Base-by-base conservation (phyloP, 1,140 invertebrate species). In the Drosophila navojoa region DNA sequence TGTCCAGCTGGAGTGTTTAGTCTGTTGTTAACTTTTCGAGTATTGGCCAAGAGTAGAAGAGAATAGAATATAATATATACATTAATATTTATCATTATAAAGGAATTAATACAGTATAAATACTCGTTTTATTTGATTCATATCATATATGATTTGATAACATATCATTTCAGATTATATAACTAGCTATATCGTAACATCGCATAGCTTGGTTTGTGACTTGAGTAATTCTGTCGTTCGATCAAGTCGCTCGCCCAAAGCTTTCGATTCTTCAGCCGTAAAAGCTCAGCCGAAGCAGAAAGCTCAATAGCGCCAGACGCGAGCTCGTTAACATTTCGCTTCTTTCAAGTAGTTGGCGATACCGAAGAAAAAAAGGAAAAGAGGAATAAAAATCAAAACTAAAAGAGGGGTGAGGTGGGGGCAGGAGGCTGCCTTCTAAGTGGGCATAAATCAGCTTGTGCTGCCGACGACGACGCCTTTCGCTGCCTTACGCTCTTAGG, bases 361-460 rank as follows among this genome's bases (percentile, higher is more conserved):
- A 15, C 25, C 27, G 1, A 29, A 29, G 27, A 1, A 22, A 22
- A 22, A 22, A 22, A 22, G 19, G 32, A 32, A 9, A 15, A 32
- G n/a, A n/a, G n/a, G n/a, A n/a, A n/a, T n/a, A 45, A 58, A 15
- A 10, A 47, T 35, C 22, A 16, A 53, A 5, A 13, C 47, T 38
- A 38, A 11, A 27, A 13, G 9, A 19, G 15, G 19, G 4, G 5
- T 6, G 27, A 1, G 54, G 13, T 0, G 27, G 29, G 15, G 4
- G 3, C 13, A 1, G 10, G 11, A 10, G 45, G 42, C 13, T 52
- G 35, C 10, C 42, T 52, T 58, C 63, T 25, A 55, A 49, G 25
- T 25, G 38, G 22, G 13, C 27, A 71, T 64, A 71, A 63, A 64
- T 71, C 60, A 64, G 47, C 44, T 66, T 66, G 35, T 32, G 44